These are phyloP conservation scores for Euschistus heros DNA, from an alignment of 1,140 invertebrate species.

Conservation along the genomic window DNA sequence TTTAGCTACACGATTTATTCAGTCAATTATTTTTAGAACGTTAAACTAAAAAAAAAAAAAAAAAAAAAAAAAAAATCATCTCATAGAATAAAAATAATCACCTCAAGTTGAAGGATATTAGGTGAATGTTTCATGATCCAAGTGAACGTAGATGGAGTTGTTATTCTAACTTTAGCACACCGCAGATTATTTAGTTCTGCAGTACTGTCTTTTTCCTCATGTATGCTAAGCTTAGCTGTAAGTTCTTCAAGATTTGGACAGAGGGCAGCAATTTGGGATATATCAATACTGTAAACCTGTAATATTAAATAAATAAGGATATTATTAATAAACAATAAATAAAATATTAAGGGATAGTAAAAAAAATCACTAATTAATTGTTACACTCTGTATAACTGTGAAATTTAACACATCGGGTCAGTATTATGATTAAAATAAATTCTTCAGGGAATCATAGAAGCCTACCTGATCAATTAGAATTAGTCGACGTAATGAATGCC, in stretches of 20 bases:
- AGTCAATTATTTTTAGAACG: no score
- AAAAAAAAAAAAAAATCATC: background rate
- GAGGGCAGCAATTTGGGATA: conserved; percentile 19
- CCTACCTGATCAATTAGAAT: conserved; percentile 27
- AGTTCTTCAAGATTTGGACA: conserved; percentile 28
- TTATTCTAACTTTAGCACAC: conserved; percentile 17
- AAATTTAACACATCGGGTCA: background rate
- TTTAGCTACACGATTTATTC: no score
- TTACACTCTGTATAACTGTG: background rate
- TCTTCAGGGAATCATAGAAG: no score
- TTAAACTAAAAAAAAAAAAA: background rate
- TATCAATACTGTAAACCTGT: conserved; percentile 24
- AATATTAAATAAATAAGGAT: background rate
- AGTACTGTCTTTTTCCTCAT: background rate
- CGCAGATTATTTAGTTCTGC: conserved; percentile 10
- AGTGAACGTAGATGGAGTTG: conserved; percentile 13
- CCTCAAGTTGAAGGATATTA: conserved; percentile 22
- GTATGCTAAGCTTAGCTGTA: conserved; percentile 25
- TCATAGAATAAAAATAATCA: conserved; percentile 3
- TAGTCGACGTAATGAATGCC: conserved; percentile 20
- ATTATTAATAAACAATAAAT: background rate
- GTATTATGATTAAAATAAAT: background rate
- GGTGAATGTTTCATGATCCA: conserved; percentile 23
- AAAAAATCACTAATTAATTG: background rate
- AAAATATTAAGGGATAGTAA: background rate